These are phyloP conservation scores for Callaeas wilsoni DNA, from an alignment of 2,113 vertebrate species.

Conservation along the genomic window DNA sequence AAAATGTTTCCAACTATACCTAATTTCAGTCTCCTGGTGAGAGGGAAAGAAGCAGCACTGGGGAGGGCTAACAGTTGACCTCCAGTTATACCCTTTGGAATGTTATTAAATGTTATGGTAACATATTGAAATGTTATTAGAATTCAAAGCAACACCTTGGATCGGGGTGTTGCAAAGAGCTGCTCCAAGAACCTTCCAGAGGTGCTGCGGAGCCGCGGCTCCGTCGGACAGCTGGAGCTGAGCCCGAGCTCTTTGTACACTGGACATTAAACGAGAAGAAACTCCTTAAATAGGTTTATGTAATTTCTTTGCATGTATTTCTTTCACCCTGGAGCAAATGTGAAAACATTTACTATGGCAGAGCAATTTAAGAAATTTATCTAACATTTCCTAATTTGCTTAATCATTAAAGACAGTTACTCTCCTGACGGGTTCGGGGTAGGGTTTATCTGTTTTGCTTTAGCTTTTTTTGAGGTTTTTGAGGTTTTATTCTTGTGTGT, in stretches of 20 bases:
- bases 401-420: neutral
- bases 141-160: neutral
- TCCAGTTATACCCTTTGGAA: neutral
- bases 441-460: neutral
- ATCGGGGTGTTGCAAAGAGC: neutral
- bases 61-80: neutral
- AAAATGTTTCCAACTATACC: neutral
- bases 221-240: neutral
- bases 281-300: neutral
- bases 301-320: neutral
- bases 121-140: neutral
- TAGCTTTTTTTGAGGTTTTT: neutral
- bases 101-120: neutral
- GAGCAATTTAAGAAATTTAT: neutral
- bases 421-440: neutral
- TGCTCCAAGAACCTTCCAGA: neutral
- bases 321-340: neutral
- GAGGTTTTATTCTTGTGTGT: neutral
- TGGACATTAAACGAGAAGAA: neutral
- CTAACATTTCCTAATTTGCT: neutral
- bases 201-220: neutral
- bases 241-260: neutral
- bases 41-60: neutral
- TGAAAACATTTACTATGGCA: neutral
- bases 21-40: neutral